These are phyloP conservation scores for Neodiprion virginianus DNA, from an alignment of 1,140 invertebrate genomes.

Conservation along the genomic window DNA sequence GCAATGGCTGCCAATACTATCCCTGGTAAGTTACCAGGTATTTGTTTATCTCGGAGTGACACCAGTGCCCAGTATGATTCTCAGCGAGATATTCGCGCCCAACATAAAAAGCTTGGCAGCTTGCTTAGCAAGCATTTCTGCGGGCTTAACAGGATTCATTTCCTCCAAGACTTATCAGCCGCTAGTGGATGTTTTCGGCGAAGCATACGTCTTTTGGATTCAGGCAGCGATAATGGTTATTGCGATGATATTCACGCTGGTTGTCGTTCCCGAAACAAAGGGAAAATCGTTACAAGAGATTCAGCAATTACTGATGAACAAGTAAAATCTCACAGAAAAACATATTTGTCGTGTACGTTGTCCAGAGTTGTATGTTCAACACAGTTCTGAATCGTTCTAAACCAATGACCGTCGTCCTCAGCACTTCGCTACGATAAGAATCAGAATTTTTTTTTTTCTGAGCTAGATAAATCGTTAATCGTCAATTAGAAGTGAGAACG, in stretches of 20 bases:
- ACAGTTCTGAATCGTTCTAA: no score
- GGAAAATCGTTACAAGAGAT: constrained; percentile 70
- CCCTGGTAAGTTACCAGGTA: constrained; percentile 70
- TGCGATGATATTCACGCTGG: constrained; percentile 69
- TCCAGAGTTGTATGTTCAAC: no score
- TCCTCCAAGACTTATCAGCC: constrained; percentile 76
- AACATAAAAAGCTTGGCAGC: constrained; percentile 72
- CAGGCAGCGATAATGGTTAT: constrained; percentile 58
- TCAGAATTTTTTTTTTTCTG: no score
- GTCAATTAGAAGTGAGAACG: no score
- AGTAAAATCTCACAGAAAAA: background rate
- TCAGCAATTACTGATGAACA: background rate
- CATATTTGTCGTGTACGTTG: no score
- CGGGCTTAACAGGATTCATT: constrained; percentile 74
- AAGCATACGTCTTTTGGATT: constrained; percentile 32
- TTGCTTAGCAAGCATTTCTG: constrained; percentile 73
- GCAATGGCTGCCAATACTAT: constrained; percentile 67
- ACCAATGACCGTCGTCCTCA: no score
- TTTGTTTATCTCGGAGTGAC: constrained; percentile 72
- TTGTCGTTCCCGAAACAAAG: constrained; percentile 81
- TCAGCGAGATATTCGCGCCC: constrained; percentile 76
- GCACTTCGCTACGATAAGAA: no score
- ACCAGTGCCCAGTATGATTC: constrained; percentile 73
- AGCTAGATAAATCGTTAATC: no score
- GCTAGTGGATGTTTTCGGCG: constrained; percentile 64